phyloP scores from a whole-genome alignment of 2,797 vertebrate genomes.

The Enoplosus armatus region DNA sequence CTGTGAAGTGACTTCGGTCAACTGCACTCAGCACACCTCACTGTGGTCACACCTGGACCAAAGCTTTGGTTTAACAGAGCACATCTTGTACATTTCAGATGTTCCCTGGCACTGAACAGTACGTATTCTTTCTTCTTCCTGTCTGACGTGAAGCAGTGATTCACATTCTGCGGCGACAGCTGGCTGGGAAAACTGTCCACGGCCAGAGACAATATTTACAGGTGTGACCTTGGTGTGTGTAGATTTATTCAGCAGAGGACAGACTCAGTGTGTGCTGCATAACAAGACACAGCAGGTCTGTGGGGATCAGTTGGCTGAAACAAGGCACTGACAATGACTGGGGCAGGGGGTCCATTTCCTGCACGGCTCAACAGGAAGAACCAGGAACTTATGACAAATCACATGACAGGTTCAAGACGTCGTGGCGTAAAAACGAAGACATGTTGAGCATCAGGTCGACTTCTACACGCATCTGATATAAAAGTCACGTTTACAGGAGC shows the following conservation, averaged over 20 bases:
- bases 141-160: slow-evolving; percentile 3
- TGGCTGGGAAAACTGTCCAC: neutral
- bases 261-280: neutral
- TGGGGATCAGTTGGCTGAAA: neutral
- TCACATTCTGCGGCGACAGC: slow-evolving; percentile 25
- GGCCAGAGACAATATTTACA: slow-evolving; percentile 29
- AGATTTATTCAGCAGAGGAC: slow-evolving; percentile 21
- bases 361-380: neutral
- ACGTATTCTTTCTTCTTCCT: neutral
- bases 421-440: no score
- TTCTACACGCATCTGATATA: no score
- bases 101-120: neutral
- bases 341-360: neutral
- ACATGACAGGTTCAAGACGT: no score
- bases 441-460: no score
- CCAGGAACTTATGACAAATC: no score
- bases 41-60: neutral
- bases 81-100: neutral
- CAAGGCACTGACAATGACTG: neutral
- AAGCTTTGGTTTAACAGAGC: neutral
- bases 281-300: neutral
- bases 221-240: slow-evolving; percentile 47
- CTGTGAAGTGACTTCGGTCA: slow-evolving; percentile 3
- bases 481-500: no score
- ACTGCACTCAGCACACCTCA: neutral